A percentile compares a stretch with the other conserved stretches of the same genome.
These are phyloP conservation scores for Rhinichthys osculus DNA, from an alignment of 2,797 vertebrate genomes.

Conservation along the genomic window DNA sequence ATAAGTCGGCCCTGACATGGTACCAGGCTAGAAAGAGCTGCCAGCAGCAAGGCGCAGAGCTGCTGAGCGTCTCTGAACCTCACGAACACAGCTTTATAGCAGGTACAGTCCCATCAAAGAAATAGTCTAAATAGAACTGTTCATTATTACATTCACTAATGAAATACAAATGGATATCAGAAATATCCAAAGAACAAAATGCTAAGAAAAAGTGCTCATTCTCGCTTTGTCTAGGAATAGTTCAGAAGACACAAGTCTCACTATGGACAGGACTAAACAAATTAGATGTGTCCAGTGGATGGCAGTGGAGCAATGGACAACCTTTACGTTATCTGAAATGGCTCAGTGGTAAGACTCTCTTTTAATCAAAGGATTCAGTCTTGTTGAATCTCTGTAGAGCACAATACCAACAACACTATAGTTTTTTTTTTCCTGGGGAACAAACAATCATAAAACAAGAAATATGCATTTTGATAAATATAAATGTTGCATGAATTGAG, in stretches of 20 bases:
- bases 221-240: constrained; percentile 71
- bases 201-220: neutral
- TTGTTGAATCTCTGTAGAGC: neutral
- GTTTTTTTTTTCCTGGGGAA: neutral
- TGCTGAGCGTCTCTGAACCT: constrained; percentile 85
- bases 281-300: constrained; percentile 84
- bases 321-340: constrained; percentile 91
- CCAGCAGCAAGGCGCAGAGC: constrained; percentile 83
- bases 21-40: constrained; percentile 89
- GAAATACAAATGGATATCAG: no score
- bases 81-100: constrained; percentile 85
- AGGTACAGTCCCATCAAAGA: constrained; percentile 77
- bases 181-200: constrained; percentile 10
- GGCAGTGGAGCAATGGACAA: constrained; percentile 87
- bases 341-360: constrained; percentile 63
- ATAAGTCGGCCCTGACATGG: constrained; percentile 83
- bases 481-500: neutral
- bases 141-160: neutral
- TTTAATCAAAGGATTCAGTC: neutral
- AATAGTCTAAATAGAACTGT: neutral
- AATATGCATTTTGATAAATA: neutral
- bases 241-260: constrained; percentile 65
- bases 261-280: constrained; percentile 91
- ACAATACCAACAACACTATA: neutral
- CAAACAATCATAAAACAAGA: neutral